These are phyloP conservation scores for Fulica atra DNA, from an alignment of 2,113 vertebrate species.

Conservation along the genomic window DNA sequence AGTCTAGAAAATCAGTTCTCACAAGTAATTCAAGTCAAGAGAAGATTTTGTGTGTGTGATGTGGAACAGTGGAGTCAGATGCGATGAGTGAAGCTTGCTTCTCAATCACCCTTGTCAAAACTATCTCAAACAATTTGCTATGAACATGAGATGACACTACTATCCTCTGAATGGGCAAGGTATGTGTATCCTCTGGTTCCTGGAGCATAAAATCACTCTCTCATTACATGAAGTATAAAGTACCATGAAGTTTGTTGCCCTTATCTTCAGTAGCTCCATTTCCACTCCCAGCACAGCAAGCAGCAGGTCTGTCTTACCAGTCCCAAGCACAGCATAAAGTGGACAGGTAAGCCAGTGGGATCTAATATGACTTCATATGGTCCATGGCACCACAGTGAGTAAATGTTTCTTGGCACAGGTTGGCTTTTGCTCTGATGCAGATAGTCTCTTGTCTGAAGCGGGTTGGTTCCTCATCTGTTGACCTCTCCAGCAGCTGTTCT, in stretches of 20 bases:
- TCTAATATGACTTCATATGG: neutral
- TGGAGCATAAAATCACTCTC: neutral
- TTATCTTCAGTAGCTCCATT: neutral
- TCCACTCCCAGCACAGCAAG: neutral
- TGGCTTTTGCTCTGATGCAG: neutral
- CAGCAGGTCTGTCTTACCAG: neutral
- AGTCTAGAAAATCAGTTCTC: neutral
- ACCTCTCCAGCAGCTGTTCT: constrained; percentile 8
- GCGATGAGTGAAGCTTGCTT: neutral
- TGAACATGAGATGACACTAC: neutral
- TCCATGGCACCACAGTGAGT: neutral
- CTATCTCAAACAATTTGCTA: neutral
- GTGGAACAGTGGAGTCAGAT: neutral
- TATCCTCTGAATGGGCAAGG: neutral
- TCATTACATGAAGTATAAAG: neutral
- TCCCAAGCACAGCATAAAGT: neutral
- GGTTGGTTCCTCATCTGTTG: neutral
- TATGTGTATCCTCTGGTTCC: neutral
- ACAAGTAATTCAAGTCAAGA: neutral
- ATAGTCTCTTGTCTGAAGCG: neutral
- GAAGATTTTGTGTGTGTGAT: neutral
- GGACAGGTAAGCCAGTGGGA: neutral
- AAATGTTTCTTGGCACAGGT: neutral
- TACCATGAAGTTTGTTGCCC: neutral
- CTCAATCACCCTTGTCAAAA: neutral